Evolutionary conservation across 2,888 invertebrate species (phyloP), one percentile per base, ranked within the genome.

Genomic region (Lochmaea capreae): DNA sequence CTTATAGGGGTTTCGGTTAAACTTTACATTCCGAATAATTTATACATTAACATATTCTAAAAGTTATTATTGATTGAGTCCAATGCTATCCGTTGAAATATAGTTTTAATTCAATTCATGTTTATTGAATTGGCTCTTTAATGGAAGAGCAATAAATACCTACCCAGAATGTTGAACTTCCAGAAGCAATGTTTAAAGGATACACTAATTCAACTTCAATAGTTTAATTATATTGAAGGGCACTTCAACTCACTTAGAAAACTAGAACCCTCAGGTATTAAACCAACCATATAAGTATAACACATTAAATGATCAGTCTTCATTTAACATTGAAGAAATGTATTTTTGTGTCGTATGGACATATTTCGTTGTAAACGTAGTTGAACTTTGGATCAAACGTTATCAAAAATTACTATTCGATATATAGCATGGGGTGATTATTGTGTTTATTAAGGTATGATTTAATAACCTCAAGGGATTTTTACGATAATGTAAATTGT

Each of bases 381-480:
- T 62, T 22, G 43, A 26, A 63, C 57, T 65, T 52, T 52, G 18
- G 42, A 49, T 57, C 54, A 42, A 61, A 58, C 57, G n/a, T 58
- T 59, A 58, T 65, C 16, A 57, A 39, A 67, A 67, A 46, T 49
- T 68, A 49, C 16, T 26, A 26, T 46, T 49, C 43, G 43, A 65
- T 18, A 42, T 57, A 71, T 11, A 39, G 58, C 54, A 18, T 54
- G 16, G 61, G 61, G 63, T 65, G 33, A 57, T 54, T 54, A 18
- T 71, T 71, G 65, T 71, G 71, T 49, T 65, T 71, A 54, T 71
- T 74, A 76, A 75, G 78, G 77, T 77, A 59, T 81, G 79, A 80
- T 80, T 80, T 79, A 79, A 79, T 79, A 77, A 73, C 76, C 78
- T 63, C 76, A 76, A 77, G 77, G 77, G 76, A 73, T 79, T 68